These are phyloP conservation scores for Alitta virens DNA, from an alignment of 2,888 invertebrate species.

Conservation along the genomic window DNA sequence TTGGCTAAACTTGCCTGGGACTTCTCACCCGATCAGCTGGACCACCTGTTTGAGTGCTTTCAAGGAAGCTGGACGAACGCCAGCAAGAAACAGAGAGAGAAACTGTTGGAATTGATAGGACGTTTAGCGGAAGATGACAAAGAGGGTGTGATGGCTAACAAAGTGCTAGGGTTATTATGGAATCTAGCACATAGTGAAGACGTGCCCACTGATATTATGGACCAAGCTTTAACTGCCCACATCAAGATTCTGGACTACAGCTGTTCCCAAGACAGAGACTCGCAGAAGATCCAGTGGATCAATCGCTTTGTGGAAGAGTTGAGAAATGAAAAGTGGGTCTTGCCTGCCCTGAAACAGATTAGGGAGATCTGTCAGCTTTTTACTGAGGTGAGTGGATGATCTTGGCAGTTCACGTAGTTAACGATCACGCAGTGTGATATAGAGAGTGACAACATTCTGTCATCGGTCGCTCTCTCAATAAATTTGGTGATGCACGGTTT, in stretches of 20 bases:
- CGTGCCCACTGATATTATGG: slow-evolving; percentile 94
- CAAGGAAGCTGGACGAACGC: slow-evolving; percentile 93
- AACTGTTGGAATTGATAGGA: slow-evolving; percentile 88
- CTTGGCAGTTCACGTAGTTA: too few species aligned
- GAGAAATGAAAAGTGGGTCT: slow-evolving; percentile 75
- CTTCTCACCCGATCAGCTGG: slow-evolving; percentile 93
- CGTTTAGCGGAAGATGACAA: slow-evolving; percentile 96
- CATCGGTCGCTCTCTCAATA: too few species aligned
- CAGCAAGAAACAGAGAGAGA: slow-evolving; percentile 92
- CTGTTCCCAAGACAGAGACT: slow-evolving; percentile 88
- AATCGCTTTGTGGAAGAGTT: slow-evolving; percentile 95
- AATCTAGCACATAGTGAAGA: slow-evolving; percentile 94
- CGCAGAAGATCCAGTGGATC: slow-evolving; percentile 92
- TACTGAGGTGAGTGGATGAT: slow-evolving; percentile 65
- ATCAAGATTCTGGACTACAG: slow-evolving; percentile 97
- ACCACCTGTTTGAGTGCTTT: slow-evolving; percentile 95
- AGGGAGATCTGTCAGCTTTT: slow-evolving; percentile 92
- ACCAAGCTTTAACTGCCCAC: slow-evolving; percentile 90
- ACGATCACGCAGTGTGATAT: too few species aligned
- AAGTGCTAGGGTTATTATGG: slow-evolving; percentile 92
- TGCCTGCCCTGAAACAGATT: slow-evolving; percentile 93
- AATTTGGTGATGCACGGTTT: too few species aligned
- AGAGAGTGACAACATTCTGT: too few species aligned
- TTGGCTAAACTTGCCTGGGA: slow-evolving; percentile 97
- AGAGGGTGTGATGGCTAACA: slow-evolving; percentile 97